Evolutionary conservation across 2,888 invertebrate genomes (phyloP).

Genomic region (Drosophila subsilvestris): DNA sequence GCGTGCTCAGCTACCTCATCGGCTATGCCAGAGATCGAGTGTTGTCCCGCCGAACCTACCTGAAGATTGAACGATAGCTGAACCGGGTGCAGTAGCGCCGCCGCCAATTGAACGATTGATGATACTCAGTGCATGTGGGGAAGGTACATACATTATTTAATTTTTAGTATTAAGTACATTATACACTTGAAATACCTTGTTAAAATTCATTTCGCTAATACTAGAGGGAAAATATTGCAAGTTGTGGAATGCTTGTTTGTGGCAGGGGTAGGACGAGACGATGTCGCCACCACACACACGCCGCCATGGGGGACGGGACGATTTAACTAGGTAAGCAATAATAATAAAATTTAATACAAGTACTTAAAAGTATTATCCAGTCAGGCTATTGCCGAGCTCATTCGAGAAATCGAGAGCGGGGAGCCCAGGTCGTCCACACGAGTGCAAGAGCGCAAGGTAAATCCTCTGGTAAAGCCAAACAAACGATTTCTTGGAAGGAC

Average conservation of each 20-base stretch:
- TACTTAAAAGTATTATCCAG: slow-evolving; percentile 38
- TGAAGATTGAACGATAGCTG: slow-evolving; percentile 80
- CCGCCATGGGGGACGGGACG: slow-evolving; percentile 45
- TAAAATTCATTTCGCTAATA: slow-evolving; percentile 67
- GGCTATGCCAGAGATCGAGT: slow-evolving; percentile 81
- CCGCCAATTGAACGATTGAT: slow-evolving; percentile 14
- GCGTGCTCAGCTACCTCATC: slow-evolving; percentile 74
- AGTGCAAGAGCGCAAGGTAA: slow-evolving; percentile 72
- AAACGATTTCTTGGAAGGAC: slow-evolving; percentile 80
- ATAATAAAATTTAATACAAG: not conserved
- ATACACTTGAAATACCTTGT: slow-evolving; percentile 46
- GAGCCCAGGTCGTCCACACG: slow-evolving; percentile 7
- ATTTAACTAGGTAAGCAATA: slow-evolving; percentile 69
- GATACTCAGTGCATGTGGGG: slow-evolving; percentile 65
- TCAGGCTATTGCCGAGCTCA: slow-evolving; percentile 74
- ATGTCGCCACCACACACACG: not conserved
- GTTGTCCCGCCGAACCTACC: slow-evolving; percentile 74
- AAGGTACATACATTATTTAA: slow-evolving; percentile 72
- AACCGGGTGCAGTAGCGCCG: slow-evolving; percentile 75
- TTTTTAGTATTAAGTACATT: slow-evolving; percentile 64
- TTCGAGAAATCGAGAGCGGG: slow-evolving; percentile 61
- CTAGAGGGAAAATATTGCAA: slow-evolving; percentile 61
- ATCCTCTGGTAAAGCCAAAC: slow-evolving; percentile 75
- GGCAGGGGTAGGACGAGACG: slow-evolving; percentile 41
- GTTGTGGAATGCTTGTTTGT: slow-evolving; percentile 40